Base-by-base conservation (phyloP, 2,888 invertebrate species). In the Polietes domitor region DNA sequence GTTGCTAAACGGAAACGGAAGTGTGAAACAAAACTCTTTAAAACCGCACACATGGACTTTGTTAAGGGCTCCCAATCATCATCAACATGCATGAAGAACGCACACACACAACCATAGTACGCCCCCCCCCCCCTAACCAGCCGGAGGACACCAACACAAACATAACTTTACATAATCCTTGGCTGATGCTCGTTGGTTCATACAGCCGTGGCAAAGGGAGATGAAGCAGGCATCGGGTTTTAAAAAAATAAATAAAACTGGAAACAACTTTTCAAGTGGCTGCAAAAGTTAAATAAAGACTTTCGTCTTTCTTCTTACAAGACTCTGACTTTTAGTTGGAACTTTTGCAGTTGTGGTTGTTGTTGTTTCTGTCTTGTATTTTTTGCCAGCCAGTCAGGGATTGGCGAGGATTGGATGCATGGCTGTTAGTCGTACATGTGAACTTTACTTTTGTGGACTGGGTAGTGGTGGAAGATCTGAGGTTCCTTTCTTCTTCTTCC, bases 21-120 rank as follows among this genome's bases (percentile, higher is more conserved):
- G 86, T 86, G 86, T 86, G 85, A 85, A 87, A 85, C 82, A 80
- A 81, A 86, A 86, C 80, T 83, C 83, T 85, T 86, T 80, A 74
- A 85, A 83, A 74, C 65, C 82, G 68, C 82, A 73, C 61, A 72
- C 71, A 81, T 76, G 73, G 73, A 81, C 73, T 73, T 81, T 80
- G 55, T 71, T 72, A 71, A 83, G 83, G 65, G 76, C 78, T 68
- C 21, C 76, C 81, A 84, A 81, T 81, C 84, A 81, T 73, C 77
- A 70, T 71, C 77, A 68, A 41, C 68, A 68, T 43, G 24, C 37
- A 68, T 41, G 17, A 24, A n/a, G 12, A 21, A 24, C 32, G 7
- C 63, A 12, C 28, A 32, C 17, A 65, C 47, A 65, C 32, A 55
- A 3, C 28, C n/a, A n/a, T n/a, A 78, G 19, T 9, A 7, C 61